Conservation (phyloP, 2,888 invertebrate species). For the Blastobasis lacticolella region DNA sequence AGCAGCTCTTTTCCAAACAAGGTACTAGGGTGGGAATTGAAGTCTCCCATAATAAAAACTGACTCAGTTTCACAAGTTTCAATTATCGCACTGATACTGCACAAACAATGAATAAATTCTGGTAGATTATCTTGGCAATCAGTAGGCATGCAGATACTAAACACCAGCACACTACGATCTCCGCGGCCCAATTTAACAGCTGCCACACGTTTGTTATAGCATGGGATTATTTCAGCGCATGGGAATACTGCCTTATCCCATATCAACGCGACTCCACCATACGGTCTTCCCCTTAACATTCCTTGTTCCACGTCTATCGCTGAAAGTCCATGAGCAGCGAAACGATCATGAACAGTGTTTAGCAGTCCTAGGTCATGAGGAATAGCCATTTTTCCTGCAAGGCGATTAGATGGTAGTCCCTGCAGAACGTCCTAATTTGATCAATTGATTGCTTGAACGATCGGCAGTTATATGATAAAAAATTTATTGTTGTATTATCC, state of each 20-base stretch:
- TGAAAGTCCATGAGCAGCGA: not conserved
- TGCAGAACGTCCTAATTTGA: not conserved
- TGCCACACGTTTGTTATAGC: not conserved
- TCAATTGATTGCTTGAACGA: not conserved
- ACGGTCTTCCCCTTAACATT: not conserved
- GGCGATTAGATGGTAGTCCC: not conserved
- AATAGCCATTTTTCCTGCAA: not conserved
- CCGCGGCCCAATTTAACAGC: not conserved
- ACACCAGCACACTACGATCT: not conserved
- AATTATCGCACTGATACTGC: not conserved
- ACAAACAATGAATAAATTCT: not conserved
- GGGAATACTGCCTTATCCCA: not conserved
- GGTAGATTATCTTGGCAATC: not conserved
- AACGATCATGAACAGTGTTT: not conserved
- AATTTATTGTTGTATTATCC: not conserved
- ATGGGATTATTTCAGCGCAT: not conserved
- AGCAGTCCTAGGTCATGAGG: not conserved
- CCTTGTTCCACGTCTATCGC: not conserved
- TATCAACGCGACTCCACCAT: no score
- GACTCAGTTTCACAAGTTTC: not conserved
- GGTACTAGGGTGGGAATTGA: not conserved
- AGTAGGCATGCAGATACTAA: not conserved
- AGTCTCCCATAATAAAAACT: not conserved
- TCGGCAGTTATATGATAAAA: not conserved
- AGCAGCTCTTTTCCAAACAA: not conserved